Evolutionary conservation across 64 coral and sea anemone species (phyloP).

Genomic region (Catalaphyllia jardinei): DNA sequence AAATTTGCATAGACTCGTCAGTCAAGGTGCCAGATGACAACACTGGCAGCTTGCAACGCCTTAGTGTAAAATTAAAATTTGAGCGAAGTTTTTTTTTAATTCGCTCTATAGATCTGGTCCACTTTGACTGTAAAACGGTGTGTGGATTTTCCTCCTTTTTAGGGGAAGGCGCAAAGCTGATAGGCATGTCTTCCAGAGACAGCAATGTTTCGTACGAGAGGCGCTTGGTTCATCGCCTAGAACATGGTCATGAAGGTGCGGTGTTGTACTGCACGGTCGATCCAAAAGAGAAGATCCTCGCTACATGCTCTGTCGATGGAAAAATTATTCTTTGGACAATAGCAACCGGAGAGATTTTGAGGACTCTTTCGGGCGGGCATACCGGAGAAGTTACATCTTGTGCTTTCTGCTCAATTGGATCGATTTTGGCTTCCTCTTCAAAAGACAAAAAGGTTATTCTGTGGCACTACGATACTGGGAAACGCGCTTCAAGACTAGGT

Average conservation of each 20-base stretch:
- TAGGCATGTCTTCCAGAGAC: constrained; percentile 6
- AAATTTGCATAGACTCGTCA: constrained; percentile 35
- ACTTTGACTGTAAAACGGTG: neutral
- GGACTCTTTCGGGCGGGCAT: constrained; percentile 46
- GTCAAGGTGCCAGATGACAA: neutral
- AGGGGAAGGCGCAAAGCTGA: neutral
- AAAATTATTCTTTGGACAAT: constrained; percentile 49
- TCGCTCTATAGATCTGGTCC: too few relatives aligned
- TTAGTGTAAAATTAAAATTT: neutral
- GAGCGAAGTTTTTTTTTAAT: neutral
- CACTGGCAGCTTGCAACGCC: neutral
- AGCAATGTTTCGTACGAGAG: constrained; percentile 21
- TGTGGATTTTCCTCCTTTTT: neutral
- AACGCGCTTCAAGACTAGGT: constrained; percentile 67
- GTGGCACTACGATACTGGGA: constrained; percentile 58
- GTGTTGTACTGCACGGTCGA: constrained; percentile 36
- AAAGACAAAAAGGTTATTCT: constrained; percentile 53
- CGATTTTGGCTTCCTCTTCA: constrained; percentile 65
- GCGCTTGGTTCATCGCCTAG: constrained; percentile 16
- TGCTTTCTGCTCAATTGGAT: constrained; percentile 39
- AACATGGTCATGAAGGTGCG: constrained; percentile 16
- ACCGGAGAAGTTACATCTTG: constrained; percentile 52
- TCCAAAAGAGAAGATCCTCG: constrained; percentile 40
- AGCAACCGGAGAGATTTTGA: constrained; percentile 44
- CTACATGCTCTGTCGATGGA: constrained; percentile 57